These are phyloP conservation scores for Drosophila vallismaia DNA, from an alignment of 2,888 invertebrate species.

Conservation along the genomic window DNA sequence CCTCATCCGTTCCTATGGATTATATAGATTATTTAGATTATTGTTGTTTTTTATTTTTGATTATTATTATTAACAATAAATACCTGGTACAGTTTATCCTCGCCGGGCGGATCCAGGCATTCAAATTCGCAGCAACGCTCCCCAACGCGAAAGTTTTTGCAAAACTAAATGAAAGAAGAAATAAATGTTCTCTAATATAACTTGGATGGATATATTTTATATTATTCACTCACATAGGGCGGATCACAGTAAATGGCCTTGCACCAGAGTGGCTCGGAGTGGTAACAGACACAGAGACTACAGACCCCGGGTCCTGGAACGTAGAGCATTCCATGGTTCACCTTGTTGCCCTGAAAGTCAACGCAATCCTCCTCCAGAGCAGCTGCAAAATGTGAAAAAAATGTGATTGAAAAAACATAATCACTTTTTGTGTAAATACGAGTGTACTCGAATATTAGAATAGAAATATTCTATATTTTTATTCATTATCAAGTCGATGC, in stretches of 20 bases:
- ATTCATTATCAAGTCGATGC: constrained; percentile 12
- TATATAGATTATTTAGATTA: neutral
- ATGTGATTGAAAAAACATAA: neutral
- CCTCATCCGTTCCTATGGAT: constrained; percentile 85
- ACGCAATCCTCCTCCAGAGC: constrained; percentile 90
- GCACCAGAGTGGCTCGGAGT: constrained; percentile 94
- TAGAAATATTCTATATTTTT: neutral
- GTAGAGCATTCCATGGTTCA: constrained; percentile 91
- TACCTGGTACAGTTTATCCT: constrained; percentile 86
- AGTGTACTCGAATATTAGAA: too few relatives aligned
- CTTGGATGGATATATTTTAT: neutral
- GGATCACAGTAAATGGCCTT: constrained; percentile 94
- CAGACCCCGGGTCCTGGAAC: constrained; percentile 94
- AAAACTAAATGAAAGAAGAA: constrained; percentile 86
- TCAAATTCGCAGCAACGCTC: constrained; percentile 95
- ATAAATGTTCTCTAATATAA: too few relatives aligned
- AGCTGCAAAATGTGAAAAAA: constrained; percentile 63
- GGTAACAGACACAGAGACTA: constrained; percentile 93
- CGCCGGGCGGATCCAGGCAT: constrained; percentile 91
- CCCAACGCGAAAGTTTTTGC: constrained; percentile 92
- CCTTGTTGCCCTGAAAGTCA: constrained; percentile 92
- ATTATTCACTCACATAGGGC: constrained; percentile 88
- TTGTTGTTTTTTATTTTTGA: neutral
- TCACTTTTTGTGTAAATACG: neutral
- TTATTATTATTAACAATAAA: neutral